These are phyloP conservation scores for Drosophila fungiperda DNA, from an alignment of 2,888 invertebrate genomes.

Conservation along the genomic window DNA sequence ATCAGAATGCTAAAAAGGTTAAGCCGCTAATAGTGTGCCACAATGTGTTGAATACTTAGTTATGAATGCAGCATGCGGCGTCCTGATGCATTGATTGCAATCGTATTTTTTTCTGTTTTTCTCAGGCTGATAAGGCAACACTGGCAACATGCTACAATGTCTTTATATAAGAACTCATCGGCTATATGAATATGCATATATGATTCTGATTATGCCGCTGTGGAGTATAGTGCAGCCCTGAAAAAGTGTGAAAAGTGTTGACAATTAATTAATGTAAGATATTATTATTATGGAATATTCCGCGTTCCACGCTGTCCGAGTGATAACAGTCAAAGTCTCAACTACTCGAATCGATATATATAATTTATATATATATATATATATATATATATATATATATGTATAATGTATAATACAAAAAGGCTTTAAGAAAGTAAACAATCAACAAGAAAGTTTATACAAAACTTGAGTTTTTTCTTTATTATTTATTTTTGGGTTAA, in stretches of 20 bases:
- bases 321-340: conserved; percentile 48
- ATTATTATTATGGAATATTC: conserved; percentile 75
- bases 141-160: conserved; percentile 24
- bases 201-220: conserved; percentile 55
- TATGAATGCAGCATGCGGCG: conserved; percentile 37
- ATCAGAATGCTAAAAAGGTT: conserved; percentile 15
- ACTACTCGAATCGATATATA: conserved; percentile 29
- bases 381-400: background rate
- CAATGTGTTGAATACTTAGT: conserved; percentile 10
- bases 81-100: conserved; percentile 24
- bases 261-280: conserved; percentile 60
- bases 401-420: background rate
- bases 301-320: conserved; percentile 39
- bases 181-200: conserved; percentile 1
- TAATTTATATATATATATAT: background rate
- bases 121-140: conserved; percentile 70
- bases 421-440: conserved; percentile 60
- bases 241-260: conserved; percentile 72
- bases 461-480: conserved; percentile 29
- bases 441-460: conserved; percentile 57
- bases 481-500: conserved; percentile 15
- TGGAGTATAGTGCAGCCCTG: conserved; percentile 59
- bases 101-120: conserved; percentile 52
- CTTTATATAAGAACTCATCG: conserved; percentile 1
- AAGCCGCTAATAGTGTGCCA: conserved; percentile 7